These are phyloP conservation scores for Sebastes vulpes DNA, from an alignment of 2,797 vertebrate species.

Conservation along the genomic window DNA sequence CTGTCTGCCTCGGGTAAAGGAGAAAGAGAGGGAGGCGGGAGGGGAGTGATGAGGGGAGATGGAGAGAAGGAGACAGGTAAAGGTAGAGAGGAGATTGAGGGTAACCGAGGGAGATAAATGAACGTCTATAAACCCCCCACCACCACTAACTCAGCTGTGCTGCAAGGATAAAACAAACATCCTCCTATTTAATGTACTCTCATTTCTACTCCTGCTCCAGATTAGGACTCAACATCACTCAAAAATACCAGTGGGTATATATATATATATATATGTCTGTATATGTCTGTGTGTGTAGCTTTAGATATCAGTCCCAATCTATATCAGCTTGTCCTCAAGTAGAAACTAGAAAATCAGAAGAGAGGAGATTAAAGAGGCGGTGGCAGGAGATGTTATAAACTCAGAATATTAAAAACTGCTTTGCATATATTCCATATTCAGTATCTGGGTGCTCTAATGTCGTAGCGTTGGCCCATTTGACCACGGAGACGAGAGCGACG, in stretches of 20 bases:
- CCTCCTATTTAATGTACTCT: slow-evolving; percentile 17
- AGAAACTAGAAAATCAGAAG: slow-evolving; percentile 9
- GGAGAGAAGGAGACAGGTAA: background rate
- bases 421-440: background rate
- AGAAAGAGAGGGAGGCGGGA: background rate
- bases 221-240: slow-evolving; percentile 29
- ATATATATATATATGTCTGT: background rate
- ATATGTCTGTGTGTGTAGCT: background rate
- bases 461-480: too few relatives aligned
- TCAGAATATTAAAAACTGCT: background rate
- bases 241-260: background rate
- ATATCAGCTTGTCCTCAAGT: slow-evolving; percentile 16
- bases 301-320: slow-evolving; percentile 12
- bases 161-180: slow-evolving; percentile 46
- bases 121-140: slow-evolving; percentile 4
- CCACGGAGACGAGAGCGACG: too few relatives aligned
- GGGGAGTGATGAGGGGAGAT: background rate
- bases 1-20: slow-evolving; percentile 25
- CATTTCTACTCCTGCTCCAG: slow-evolving; percentile 23
- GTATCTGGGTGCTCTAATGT: too few relatives aligned
- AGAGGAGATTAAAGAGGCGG: slow-evolving; percentile 9
- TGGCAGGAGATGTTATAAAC: background rate
- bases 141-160: background rate
- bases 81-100: slow-evolving; percentile 23
- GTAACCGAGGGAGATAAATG: slow-evolving; percentile 48